phyloP scores from a whole-genome alignment of 2,797 vertebrate species.

The Cyprinella venusta region DNA sequence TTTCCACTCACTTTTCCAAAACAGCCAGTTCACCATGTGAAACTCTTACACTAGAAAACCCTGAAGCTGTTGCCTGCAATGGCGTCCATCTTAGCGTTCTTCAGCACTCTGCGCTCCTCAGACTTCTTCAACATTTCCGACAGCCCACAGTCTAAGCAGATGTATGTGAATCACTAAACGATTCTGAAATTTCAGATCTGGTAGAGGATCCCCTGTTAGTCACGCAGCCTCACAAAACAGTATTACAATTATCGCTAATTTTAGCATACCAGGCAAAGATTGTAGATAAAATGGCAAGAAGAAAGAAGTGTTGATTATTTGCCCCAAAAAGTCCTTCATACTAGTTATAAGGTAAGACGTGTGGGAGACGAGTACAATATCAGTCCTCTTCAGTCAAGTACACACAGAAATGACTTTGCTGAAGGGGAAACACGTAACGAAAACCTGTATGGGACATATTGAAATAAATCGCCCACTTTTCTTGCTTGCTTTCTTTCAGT shows the following conservation, averaged over 20 bases:
- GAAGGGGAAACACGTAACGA: conserved; percentile 49
- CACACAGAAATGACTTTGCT: conserved; percentile 54
- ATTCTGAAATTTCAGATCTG: conserved; percentile 40
- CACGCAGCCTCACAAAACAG: conserved; percentile 27
- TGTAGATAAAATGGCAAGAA: neutral
- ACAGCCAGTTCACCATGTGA: neutral
- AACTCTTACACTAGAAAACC: conserved; percentile 6
- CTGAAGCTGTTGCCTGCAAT: conserved; percentile 13
- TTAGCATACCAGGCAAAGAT: conserved; percentile 9
- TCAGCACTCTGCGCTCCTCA: neutral
- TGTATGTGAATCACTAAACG: conserved; percentile 51
- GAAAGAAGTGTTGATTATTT: neutral
- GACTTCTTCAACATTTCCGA: conserved; percentile 27
- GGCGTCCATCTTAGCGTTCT: conserved; percentile 35
- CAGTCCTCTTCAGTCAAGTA: neutral
- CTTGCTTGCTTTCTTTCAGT: conserved; percentile 68
- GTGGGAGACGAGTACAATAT: conserved; percentile 11
- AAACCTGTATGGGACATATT: conserved; percentile 49
- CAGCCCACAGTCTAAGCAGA: conserved; percentile 26
- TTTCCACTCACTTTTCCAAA: conserved; percentile 22
- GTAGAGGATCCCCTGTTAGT: conserved; percentile 51
- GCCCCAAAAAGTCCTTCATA: neutral
- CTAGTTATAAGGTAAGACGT: neutral
- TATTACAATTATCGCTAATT: conserved; percentile 18
- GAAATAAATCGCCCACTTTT: conserved; percentile 67